These are phyloP conservation scores for Epinephelus malabaricus DNA, from an alignment of 2,797 vertebrate genomes.

Conservation along the genomic window DNA sequence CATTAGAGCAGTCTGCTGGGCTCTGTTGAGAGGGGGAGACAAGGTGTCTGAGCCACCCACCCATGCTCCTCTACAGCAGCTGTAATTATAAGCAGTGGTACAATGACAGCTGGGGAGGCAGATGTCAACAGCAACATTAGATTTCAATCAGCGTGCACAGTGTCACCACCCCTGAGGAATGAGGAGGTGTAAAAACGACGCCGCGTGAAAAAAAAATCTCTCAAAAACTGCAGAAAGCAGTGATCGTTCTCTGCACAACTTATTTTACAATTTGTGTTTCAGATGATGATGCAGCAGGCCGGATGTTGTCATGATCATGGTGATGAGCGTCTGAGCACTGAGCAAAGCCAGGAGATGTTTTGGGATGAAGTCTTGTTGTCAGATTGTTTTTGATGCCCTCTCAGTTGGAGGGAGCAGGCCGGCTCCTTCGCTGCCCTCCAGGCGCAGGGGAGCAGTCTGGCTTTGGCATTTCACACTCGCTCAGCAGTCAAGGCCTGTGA, in stretches of 20 bases:
- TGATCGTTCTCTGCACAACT: slow-evolving; percentile 16
- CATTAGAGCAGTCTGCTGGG: slow-evolving; percentile 67
- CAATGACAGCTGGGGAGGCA: slow-evolving; percentile 82
- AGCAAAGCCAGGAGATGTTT: slow-evolving; percentile 61
- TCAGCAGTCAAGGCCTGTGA: slow-evolving; percentile 88
- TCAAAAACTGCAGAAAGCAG: slow-evolving; percentile 34
- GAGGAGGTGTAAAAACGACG: slow-evolving; percentile 66
- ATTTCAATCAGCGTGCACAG: slow-evolving; percentile 78
- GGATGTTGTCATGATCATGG: slow-evolving; percentile 43
- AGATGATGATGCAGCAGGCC: slow-evolving; percentile 16
- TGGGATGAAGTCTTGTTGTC: slow-evolving; percentile 75
- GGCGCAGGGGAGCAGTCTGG: slow-evolving; percentile 79
- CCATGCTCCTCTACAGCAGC: slow-evolving; percentile 69
- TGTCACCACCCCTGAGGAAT: slow-evolving; percentile 74
- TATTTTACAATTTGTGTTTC: slow-evolving; percentile 26
- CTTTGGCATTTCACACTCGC: slow-evolving; percentile 89
- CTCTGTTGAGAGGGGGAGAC: slow-evolving; percentile 70
- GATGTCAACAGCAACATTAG: slow-evolving; percentile 83
- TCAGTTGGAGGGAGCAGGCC: slow-evolving; percentile 64
- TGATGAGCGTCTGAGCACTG: slow-evolving; percentile 28
- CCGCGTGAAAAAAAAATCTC: slow-evolving; percentile 48
- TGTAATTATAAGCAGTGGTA: slow-evolving; percentile 82
- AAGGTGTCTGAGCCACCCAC: slow-evolving; percentile 80
- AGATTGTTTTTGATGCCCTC: slow-evolving; percentile 78
- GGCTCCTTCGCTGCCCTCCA: slow-evolving; percentile 73